Evolutionary conservation across 2,113 vertebrate species (phyloP), one percentile per base, ranked within the genome.

Genomic region (Paralichthys olivaceus): DNA sequence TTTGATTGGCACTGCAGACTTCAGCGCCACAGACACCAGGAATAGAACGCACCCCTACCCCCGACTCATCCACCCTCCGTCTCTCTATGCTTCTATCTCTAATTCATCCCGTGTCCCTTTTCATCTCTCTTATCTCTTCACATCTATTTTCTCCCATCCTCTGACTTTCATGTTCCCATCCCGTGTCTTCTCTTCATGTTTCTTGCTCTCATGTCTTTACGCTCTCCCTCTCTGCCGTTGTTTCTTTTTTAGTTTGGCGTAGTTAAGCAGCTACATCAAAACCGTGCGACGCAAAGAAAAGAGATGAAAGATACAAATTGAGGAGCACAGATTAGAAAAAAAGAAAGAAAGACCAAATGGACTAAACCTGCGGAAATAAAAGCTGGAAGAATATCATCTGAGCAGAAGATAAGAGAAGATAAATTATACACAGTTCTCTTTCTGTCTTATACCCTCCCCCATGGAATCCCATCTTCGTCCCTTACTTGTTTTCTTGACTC

Each of bases 1-100:
- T 89, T 64, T 88, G 91, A 92, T 85, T 89, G 91, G 76, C 88
- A 89, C 83, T 69, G 28, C 72, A 80, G 65, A 79, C 79, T 49
- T 5, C 65, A 22, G 55, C 14, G 77, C 62, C 62, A 73, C 61
- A 62, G 59, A 81, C 26, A 29, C 62, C 54, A 53, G 65, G 61
- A 86, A 79, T 54, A 87, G 77, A 80, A 66, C 25, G 8, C 29
- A 22, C 37, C 29, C 34, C 22, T 26, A 54, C 45, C 47, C 12
- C 56, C 51, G 26, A 3, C 28, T 9, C 25, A 23, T n/a, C 75
- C 45, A 15, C 13, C n/a, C 43, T 32, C 22, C 22, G 1, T 57
- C 32, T 37, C 25, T 47, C 20, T 70, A 17, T 66, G n/a, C 61
- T 13, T 28, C 58, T 23, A 5, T 14, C 19, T 63, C 6, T 40